A percentile compares a stretch with the other conserved stretches of the same genome.
Conservation (phyloP, 2,797 vertebrate genomes). For the Pseudochirops cupreus region DNA sequence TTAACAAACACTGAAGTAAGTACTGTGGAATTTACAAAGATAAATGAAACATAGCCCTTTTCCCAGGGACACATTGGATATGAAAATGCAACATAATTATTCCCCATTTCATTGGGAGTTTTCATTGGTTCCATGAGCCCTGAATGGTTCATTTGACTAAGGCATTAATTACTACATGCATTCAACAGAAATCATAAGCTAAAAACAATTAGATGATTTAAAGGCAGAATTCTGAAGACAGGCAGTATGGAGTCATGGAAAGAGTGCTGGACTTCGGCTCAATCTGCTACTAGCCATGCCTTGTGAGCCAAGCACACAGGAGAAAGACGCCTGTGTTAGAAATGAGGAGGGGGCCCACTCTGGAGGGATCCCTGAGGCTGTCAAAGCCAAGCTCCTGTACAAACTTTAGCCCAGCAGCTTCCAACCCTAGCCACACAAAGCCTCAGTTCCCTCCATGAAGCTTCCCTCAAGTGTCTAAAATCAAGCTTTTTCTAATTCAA, state of each 20-base stretch:
- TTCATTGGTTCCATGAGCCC: constrained; percentile 35
- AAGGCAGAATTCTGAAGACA: not conserved
- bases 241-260: not conserved
- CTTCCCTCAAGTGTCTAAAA: not conserved
- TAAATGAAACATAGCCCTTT: constrained; percentile 43
- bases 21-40: not conserved
- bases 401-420: not conserved
- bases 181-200: not conserved
- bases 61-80: constrained; percentile 11
- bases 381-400: not conserved
- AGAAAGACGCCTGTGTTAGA: not conserved
- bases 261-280: not conserved
- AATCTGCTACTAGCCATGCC: not conserved
- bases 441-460: not conserved
- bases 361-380: not conserved
- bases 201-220: not conserved
- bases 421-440: not conserved
- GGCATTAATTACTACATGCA: not conserved
- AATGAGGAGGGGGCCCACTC: not conserved
- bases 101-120: constrained; percentile 12
- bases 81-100: constrained; percentile 22
- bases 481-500: not conserved
- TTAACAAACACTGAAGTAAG: not conserved
- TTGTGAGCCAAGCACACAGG: not conserved
- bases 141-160: constrained; percentile 32